Evolutionary conservation across 2,113 vertebrate species (phyloP), one percentile per base, ranked within the genome.

Genomic region (Saccopteryx leptura): DNA sequence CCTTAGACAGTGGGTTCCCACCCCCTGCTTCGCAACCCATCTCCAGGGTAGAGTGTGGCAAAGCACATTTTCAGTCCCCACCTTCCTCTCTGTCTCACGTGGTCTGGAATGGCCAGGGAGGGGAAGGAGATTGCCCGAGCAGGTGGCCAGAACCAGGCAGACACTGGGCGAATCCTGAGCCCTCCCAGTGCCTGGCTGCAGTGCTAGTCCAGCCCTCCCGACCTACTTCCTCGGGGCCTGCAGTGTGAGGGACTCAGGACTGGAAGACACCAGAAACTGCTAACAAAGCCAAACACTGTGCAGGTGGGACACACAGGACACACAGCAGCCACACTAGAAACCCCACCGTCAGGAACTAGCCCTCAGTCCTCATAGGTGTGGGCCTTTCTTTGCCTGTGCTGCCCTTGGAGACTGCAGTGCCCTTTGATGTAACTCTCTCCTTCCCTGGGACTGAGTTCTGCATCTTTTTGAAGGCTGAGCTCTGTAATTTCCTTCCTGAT

Each of bases 191-290:
- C 39, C 33, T 76, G 60, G 19, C 60, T 88, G 24, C 33, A 61
- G 23, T 18, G 19, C 3, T 65, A 5, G 9, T 24, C 21, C 10
- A 65, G 68, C 63, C 85, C 31, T 78, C 13, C 74, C 90, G 97
- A 96, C 95, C 97, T 94, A 93, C 54, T 97, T 96, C 69, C 65
- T 80, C 68, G 60, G 65, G 23, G 21, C 54, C 74, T 11, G 14
- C 68, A 54, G 18, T 23, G 26, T 8, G 19, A 31, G 28, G 9
- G 10, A 28, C 56, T 81, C 3, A 0, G 56, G 56, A 19, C 28
- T 52, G 19, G 54, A 90, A 13, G 75, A 84, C 50, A 68, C 75
- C 26, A 23, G 88, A 14, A 8, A 61, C 8, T n/a, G 39, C 56
- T 76, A 46, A 58, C 48, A 89, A 24, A 91, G 87, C 89, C 76